phyloP scores from a whole-genome alignment of 2,113 vertebrate species.

The Pachypanchax playfairii region DNA sequence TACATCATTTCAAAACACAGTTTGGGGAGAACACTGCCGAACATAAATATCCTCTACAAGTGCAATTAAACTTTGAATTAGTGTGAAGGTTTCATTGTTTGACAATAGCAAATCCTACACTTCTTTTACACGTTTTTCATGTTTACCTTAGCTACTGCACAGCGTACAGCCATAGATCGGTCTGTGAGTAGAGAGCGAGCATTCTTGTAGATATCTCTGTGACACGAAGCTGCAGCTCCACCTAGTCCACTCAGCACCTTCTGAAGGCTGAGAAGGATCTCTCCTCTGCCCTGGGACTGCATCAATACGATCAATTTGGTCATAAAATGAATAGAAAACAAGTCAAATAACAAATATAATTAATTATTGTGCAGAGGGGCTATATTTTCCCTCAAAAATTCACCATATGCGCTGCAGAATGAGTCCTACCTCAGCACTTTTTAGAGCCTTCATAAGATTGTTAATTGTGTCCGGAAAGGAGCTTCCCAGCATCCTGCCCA shows the following conservation, averaged over 20 bases:
- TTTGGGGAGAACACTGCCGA: background rate
- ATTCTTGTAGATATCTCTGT: slow-evolving; percentile 98
- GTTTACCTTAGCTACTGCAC: slow-evolving; percentile 88
- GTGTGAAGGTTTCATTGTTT: background rate
- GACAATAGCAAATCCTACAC: background rate
- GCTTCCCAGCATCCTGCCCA: slow-evolving; percentile 98
- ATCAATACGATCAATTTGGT: slow-evolving; percentile 11
- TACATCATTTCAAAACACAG: too few species aligned
- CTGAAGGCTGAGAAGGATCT: slow-evolving; percentile 96
- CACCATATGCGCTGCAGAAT: background rate
- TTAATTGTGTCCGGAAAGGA: slow-evolving; percentile 98
- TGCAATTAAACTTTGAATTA: too few species aligned
- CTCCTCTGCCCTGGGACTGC: slow-evolving; percentile 95
- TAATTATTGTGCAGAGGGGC: too few species aligned
- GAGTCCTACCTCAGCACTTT: slow-evolving; percentile 93
- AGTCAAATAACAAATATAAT: background rate
- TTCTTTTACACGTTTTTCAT: background rate
- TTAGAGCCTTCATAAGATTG: slow-evolving; percentile 96
- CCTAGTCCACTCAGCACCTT: slow-evolving; percentile 93
- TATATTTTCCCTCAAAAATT: too few species aligned
- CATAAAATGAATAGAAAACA: too few species aligned
- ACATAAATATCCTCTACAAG: background rate
- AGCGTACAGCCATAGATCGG: slow-evolving; percentile 96
- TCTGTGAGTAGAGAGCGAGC: slow-evolving; percentile 93
- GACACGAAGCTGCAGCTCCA: slow-evolving; percentile 95